phyloP scores from a whole-genome alignment of 2,888 invertebrate species.

The Proisotoma minuta region DNA sequence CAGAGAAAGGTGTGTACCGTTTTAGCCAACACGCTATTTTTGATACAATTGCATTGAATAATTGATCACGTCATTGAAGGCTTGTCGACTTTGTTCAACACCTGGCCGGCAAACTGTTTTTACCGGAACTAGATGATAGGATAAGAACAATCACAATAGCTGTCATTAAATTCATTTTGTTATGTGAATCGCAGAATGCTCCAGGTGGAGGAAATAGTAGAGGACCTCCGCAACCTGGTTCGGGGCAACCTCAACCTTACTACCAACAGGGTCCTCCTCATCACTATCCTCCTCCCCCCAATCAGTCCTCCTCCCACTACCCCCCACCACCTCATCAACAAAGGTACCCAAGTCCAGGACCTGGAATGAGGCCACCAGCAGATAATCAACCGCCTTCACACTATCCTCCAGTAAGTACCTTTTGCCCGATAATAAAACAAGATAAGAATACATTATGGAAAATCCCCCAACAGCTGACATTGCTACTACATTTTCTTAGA shows the following conservation, averaged over 20 bases:
- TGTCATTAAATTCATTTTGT: not conserved
- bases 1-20: too few species aligned
- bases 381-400: slow-evolving; percentile 45
- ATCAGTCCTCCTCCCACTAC: slow-evolving; percentile 46
- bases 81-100: not conserved
- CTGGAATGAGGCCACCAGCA: slow-evolving; percentile 43
- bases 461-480: too few species aligned
- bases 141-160: not conserved
- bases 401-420: slow-evolving; percentile 30
- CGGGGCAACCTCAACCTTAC: slow-evolving; percentile 16
- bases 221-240: slow-evolving; percentile 28
- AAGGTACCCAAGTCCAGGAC: slow-evolving; percentile 41
- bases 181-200: slow-evolving; percentile 27
- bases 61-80: not conserved
- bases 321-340: slow-evolving; percentile 42
- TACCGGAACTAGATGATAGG: not conserved
- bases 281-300: slow-evolving; percentile 39
- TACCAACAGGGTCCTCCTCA: slow-evolving; percentile 35
- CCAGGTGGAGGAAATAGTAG: slow-evolving; percentile 33
- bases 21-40: too few species aligned
- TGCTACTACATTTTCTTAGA: too few species aligned
- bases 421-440: too few species aligned
- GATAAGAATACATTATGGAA: too few species aligned
- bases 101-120: not conserved
- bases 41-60: not conserved